Evolutionary conservation across 2,113 vertebrate species (phyloP).

Genomic region (Gymnocephalus cernua): DNA sequence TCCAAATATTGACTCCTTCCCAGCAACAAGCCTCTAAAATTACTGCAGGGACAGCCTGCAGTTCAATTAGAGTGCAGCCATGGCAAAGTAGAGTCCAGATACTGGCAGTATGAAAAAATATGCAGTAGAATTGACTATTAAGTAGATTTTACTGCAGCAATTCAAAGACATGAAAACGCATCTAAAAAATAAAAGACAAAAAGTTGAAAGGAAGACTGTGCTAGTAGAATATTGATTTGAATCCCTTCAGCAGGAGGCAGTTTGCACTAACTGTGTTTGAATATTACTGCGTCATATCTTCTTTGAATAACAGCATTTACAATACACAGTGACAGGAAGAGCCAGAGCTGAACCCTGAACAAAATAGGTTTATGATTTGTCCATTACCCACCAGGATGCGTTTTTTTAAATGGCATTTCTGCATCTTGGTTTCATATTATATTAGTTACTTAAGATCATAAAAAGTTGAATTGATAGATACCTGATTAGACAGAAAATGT

Average conservation of each 20-base stretch:
- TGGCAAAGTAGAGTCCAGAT: not conserved
- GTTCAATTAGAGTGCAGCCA: conserved; percentile 37
- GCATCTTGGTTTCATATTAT: no score
- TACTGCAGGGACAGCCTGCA: conserved; percentile 32
- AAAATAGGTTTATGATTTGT: conserved; percentile 31
- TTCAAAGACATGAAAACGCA: not conserved
- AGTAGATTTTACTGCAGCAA: not conserved
- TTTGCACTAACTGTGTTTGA: not conserved
- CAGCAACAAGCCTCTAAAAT: conserved; percentile 21
- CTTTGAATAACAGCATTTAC: not conserved
- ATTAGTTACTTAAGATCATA: no score
- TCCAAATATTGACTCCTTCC: conserved; percentile 59
- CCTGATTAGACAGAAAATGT: no score
- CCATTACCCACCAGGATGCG: conserved; percentile 8
- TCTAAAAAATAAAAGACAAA: not conserved
- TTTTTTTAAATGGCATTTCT: no score
- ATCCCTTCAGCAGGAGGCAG: conserved; percentile 2
- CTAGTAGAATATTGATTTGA: conserved; percentile 4
- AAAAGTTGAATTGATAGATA: no score
- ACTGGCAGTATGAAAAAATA: conserved; percentile 23
- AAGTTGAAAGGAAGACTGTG: not conserved
- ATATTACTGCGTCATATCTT: not conserved
- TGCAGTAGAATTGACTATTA: not conserved
- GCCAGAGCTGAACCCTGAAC: not conserved
- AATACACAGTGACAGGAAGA: conserved; percentile 22